These are phyloP conservation scores for Ictidomys tridecemlineatus DNA, from an alignment of 2,113 vertebrate species.

Conservation along the genomic window DNA sequence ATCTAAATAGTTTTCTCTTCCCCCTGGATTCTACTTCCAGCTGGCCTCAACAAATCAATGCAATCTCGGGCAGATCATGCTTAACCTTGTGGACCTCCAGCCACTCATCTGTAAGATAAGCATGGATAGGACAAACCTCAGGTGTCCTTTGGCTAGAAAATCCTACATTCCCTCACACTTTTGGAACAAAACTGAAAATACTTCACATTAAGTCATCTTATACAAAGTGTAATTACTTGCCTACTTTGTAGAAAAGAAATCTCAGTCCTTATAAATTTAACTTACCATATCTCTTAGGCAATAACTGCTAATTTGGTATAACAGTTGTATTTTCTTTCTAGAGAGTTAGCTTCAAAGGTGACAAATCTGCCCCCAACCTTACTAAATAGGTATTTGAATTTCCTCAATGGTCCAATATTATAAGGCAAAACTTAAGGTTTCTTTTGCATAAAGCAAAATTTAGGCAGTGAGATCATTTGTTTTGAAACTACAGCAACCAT, in stretches of 20 bases:
- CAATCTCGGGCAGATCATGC: neutral
- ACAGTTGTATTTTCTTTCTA: constrained; percentile 51
- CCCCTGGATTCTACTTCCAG: neutral
- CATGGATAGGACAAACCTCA: neutral
- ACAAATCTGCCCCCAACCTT: constrained; percentile 5
- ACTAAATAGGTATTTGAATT: constrained; percentile 55
- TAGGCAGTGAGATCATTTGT: constrained; percentile 80
- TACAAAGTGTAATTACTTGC: neutral
- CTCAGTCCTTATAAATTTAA: neutral
- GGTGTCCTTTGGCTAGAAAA: neutral
- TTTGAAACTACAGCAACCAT: constrained; percentile 76
- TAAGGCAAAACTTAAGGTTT: constrained; percentile 63
- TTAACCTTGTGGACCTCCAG: neutral
- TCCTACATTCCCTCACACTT: neutral
- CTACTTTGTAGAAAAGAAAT: neutral
- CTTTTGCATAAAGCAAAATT: constrained; percentile 60
- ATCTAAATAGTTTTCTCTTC: constrained; percentile 6
- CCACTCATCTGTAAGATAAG: neutral
- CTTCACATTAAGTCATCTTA: neutral
- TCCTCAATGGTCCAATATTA: constrained; percentile 63
- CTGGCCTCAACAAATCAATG: neutral
- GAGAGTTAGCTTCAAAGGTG: neutral
- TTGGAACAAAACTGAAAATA: neutral
- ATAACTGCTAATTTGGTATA: neutral
- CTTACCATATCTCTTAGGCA: constrained; percentile 13